Base-by-base conservation (phyloP, 2,797 vertebrate species). In the Lagorchestes hirsutus region DNA sequence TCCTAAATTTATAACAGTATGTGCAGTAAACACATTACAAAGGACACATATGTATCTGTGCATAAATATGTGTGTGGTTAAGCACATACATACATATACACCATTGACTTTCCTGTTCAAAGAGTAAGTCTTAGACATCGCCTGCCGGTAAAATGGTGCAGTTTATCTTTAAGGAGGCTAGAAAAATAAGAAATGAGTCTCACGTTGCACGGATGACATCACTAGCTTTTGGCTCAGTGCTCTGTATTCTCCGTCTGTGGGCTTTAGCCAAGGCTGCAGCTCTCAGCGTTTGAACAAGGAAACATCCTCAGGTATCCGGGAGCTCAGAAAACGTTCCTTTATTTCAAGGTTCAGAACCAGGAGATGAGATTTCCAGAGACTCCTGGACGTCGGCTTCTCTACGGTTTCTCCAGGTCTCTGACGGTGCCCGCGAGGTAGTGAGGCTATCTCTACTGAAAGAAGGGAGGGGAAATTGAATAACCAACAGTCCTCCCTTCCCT, bases 181-280 rank as follows among this genome's bases (percentile, higher is more conserved):
- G 98, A 98, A 99, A 99, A 99, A 99, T 99, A 99, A 99, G 99
- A 99, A 98, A 99, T 99, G 98, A 99, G 98, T 98, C 99, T 99
- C 99, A 99, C 99, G 99, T 99, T 99, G 99, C 98, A 99, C 98
- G 98, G 99, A 99, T 99, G 99, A 99, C 99, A 99, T 99, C 99
- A 99, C 99, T 99, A 98, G 98, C 99, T 99, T 98, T 98, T 98
- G 98, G 99, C 98, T 98, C 98, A 97, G 98, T 92, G 95, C 97
- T 99, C 98, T 93, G 98, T 98, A 98, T 98, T 98, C 99, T 98
- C 96, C 98, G 98, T 96, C 98, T 98, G 98, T 98, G 98, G 98
- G 98, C 98, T 99, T 98, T 98, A 98, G 98, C 98, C 98, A 98
- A 98, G 98, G 98, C 98, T 99, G 99, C 99, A 98, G 99, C 98